Evolutionary conservation across 2,888 invertebrate species (phyloP).

Genomic region (Tenthredo scrophulariae): DNA sequence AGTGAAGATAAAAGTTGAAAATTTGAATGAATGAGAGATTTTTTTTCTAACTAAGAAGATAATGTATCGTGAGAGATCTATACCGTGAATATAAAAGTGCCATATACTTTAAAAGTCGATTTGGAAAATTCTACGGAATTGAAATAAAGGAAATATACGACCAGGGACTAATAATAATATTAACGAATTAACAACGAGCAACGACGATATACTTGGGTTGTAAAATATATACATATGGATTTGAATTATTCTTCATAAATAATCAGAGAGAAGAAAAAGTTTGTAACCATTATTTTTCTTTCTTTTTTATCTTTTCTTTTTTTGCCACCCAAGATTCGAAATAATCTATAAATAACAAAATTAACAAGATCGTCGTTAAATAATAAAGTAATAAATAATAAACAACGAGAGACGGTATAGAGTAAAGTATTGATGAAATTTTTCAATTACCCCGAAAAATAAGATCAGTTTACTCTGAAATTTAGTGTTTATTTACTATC

Average conservation of each 20-base stretch:
- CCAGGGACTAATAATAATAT: not conserved
- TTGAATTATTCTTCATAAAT: not conserved
- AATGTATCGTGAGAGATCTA: not conserved
- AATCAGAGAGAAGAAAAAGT: not conserved
- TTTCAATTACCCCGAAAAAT: slow-evolving; percentile 40
- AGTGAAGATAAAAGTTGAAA: not conserved
- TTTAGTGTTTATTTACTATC: not conserved
- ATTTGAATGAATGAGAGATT: not conserved
- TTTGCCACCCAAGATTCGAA: not conserved
- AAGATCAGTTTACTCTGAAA: not conserved
- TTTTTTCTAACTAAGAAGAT: too few relatives aligned
- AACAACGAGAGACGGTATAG: not conserved
- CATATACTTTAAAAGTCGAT: slow-evolving; percentile 54
- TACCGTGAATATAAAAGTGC: slow-evolving; percentile 63
- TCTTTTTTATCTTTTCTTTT: not conserved
- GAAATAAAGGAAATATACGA: not conserved
- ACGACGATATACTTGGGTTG: slow-evolving; percentile 2
- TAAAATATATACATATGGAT: not conserved
- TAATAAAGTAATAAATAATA: slow-evolving; percentile 29
- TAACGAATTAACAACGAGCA: slow-evolving; percentile 34
- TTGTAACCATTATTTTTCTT: not conserved
- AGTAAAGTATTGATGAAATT: slow-evolving; percentile 21
- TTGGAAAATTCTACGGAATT: slow-evolving; percentile 32
- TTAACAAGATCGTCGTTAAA: not conserved
- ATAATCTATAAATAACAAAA: not conserved